Evolutionary conservation across 2,113 vertebrate species (phyloP).

Genomic region (Tor tambroides): DNA sequence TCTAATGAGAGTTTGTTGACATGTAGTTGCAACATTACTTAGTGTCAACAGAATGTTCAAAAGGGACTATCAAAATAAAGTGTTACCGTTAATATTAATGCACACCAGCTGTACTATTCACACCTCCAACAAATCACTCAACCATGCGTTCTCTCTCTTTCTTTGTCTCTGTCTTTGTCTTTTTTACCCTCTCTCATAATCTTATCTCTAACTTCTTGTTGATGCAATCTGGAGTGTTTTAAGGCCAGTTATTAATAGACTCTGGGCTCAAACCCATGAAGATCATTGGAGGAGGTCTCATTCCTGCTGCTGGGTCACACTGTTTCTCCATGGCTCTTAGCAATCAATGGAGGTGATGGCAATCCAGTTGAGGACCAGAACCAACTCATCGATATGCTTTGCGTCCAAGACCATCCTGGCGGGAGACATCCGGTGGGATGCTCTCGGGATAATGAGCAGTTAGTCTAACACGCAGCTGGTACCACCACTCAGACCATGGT

Average conservation of each 20-base stretch:
- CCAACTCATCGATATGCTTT: conserved; percentile 56
- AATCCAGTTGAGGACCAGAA: conserved; percentile 53
- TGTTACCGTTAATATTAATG: neutral
- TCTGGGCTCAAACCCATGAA: conserved; percentile 20
- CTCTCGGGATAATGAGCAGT: conserved; percentile 56
- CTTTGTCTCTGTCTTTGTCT: conserved; percentile 14
- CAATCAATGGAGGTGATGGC: conserved; percentile 60
- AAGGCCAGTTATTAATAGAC: conserved; percentile 58
- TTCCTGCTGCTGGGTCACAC: conserved; percentile 48
- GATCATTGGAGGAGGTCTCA: conserved; percentile 52
- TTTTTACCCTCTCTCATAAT: conserved; percentile 3
- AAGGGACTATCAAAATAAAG: too few relatives aligned
- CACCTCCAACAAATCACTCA: neutral
- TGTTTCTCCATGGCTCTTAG: conserved; percentile 49
- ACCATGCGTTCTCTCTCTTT: neutral
- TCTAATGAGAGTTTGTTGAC: too few relatives aligned
- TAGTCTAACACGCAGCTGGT: conserved; percentile 56
- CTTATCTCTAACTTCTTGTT: conserved; percentile 16
- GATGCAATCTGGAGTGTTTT: conserved; percentile 32
- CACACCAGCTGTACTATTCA: neutral
- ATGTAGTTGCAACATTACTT: too few relatives aligned
- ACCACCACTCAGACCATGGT: conserved; percentile 43
- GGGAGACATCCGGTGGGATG: conserved; percentile 57
- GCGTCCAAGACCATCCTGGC: conserved; percentile 41
- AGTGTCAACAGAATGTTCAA: too few relatives aligned